Evolutionary conservation across 2,888 invertebrate genomes (phyloP), one percentile per base, ranked within the genome.

Genomic region (Tupiocoris notatus): DNA sequence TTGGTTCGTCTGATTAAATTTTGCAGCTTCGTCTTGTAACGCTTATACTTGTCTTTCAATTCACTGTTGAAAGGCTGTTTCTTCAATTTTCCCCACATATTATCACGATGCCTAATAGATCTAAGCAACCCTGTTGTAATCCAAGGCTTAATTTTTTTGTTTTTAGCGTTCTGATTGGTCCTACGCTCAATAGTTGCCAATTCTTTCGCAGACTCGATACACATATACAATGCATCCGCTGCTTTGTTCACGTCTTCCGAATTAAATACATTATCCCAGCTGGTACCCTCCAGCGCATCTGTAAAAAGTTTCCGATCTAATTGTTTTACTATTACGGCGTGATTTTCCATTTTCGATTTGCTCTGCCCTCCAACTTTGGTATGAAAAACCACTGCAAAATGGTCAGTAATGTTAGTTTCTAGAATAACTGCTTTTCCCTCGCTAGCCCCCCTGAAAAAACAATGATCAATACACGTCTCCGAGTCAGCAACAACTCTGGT

Each of bases 101-200:
- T 62, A 22, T 62, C 63, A 20, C 63, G 20, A 1, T 16, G 17
- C 21, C 63, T 62, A 20, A 62, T 62, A n/a, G 63, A 62, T 22
- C 63, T 62, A 18, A 62, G 21, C 63, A 62, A 62, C 22, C 63
- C 63, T 62, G 21, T 16, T 62, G 63, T 62, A 17, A 62, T 62
- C 63, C 63, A 62, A 62, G 63, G 63, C 21, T 62, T 62, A 17
- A 62, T 62, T 62, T 62, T 62, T 18, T 20, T 18, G 16, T 18
- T 62, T 62, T 17, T 20, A n/a, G 63, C 63, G 3, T 22, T 62
- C 20, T 62, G 16, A n/a, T 20, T 22, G 17, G n/a, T 2, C 20
- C 63, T 16, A 21, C 20, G 20, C 22, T 22, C 21, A 16, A 62
- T 20, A 17, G 20, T 17, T 16, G 63, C 63, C 22, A n/a, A 16